Base-by-base conservation (phyloP, 2,888 invertebrate genomes). In the Chrysomela aeneicollis region DNA sequence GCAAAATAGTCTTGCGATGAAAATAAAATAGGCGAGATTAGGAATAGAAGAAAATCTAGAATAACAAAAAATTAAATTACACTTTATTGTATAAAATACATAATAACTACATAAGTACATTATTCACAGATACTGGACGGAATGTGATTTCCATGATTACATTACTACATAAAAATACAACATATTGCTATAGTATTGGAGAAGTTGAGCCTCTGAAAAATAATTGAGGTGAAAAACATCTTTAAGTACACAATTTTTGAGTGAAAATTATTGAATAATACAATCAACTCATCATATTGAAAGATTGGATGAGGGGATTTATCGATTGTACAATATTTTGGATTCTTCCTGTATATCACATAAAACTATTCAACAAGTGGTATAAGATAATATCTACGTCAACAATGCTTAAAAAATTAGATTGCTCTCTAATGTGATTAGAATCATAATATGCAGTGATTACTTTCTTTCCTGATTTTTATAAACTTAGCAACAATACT, bases 61-160 rank as follows among this genome's bases (percentile, higher is more conserved):
- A 2, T 15, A 42, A 42, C n/a, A 15, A 42, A 3, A 15, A 12
- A 54, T 55, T 50, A 49, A 46, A 63, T 35, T 60, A 50, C 53
- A 30, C 58, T 65, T 69, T 61, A 64, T 67, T 68, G 53, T 62
- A 66, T 63, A 69, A 69, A 67, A 66, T 57, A 63, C 49, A 47
- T 15, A 15, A 52, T 15, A 42, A 42, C 37, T 35, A 55, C 30
- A n/a, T 64, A 64, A 64, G 61, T 69, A 64, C 64, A 64, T 67
- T 64, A 64, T 67, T 70, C 70, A 70, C 70, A 70, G 67, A 58
- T 66, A 57, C 42, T 64, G 70, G 70, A 67, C 70, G 70, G 70
- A 70, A 61, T 64, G 42, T 42, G 42, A n/a, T 15, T 42, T 15
- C 15, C 15, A 42, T 42, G 2, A 42, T n/a, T 42, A 15, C 42